Percentiles rank a stretch among this genome's conserved stretches.
These are phyloP conservation scores for Antheraea yamamai DNA, from an alignment of 2,888 invertebrate species.

Conservation along the genomic window DNA sequence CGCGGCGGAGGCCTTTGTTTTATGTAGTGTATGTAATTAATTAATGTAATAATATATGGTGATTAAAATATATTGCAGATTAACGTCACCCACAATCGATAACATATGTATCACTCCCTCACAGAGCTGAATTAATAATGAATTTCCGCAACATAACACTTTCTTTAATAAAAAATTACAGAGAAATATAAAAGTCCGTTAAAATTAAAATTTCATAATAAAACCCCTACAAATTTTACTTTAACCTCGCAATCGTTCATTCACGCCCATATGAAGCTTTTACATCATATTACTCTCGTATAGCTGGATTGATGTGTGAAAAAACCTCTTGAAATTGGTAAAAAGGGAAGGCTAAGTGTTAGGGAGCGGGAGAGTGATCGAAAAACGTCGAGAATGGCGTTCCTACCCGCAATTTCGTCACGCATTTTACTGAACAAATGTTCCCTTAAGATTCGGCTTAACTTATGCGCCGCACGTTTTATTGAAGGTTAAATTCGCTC, in stretches of 20 bases:
- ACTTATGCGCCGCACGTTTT: constrained; percentile 77
- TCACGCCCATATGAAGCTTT: constrained; percentile 57
- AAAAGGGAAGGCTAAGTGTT: constrained; percentile 81
- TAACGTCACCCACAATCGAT: too few species aligned
- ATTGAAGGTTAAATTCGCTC: constrained; percentile 69
- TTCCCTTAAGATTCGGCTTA: constrained; percentile 73
- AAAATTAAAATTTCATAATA: background rate
- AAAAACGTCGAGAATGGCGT: constrained; percentile 62
- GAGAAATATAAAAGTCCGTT: background rate
- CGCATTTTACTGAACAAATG: constrained; percentile 79
- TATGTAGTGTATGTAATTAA: too few species aligned
- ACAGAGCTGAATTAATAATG: too few species aligned
- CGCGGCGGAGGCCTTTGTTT: too few species aligned
- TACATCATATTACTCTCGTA: constrained; percentile 70
- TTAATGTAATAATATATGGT: too few species aligned
- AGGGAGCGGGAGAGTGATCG: constrained; percentile 70
- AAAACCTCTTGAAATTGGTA: constrained; percentile 79
- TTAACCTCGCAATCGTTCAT: constrained; percentile 42
- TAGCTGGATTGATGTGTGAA: constrained; percentile 78
- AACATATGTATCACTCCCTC: too few species aligned
- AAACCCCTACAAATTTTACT: constrained; percentile 40
- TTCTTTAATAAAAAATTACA: background rate
- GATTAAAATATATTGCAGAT: too few species aligned
- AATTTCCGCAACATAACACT: too few species aligned
- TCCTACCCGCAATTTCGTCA: constrained; percentile 76